Base-by-base conservation (phyloP, 2,888 invertebrate species). In the Schizaphis graminum region DNA sequence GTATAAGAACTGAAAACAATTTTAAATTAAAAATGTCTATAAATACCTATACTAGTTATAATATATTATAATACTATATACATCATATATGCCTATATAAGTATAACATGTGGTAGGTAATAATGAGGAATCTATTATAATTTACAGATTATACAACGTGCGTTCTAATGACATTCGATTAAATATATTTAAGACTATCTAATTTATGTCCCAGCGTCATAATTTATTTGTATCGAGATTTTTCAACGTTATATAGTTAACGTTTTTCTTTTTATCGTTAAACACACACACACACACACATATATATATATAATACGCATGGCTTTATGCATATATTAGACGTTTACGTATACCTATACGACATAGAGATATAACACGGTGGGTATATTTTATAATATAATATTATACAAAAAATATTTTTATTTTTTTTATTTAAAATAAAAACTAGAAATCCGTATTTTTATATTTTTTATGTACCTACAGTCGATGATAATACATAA, bases 361-460 rank as follows among this genome's bases (percentile, higher is more conserved):
- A 61, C 13, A 26, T 41, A 13, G 35, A 84, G 41, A 13, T 44
- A 84, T 67, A 53, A 35, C 21, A 35, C 1, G 35, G 21, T 21
- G 53, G 10, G 11, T 28, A 56, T 91, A 91, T 41, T 11, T 85
- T n/a, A 44, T 53, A 56, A 44, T 44, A 35, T 26, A n/a, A 49
- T 35, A 77, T 41, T 28, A 53, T 41, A 56, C 10, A 41, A 41
- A 21, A 21, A 77, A 77, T 56, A 85, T 85, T 28, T 91, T 53
- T 91, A n/a, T 91, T 90, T 90, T 61, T 53, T 84, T 56, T 56
- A 84, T 84, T 84, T 91, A 7, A 91, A 91, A 84, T 84, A 86
- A 91, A 91, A 91, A 67, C 53, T 84, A 8, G 84, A 91, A 86
- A 91, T 91, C 44, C 85, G 56, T 77, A 77, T 61, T 3, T 61